Percentiles rank a stretch among this genome's conserved stretches.
Conservation (phyloP, 2,888 invertebrate species). For the Venusia cambrica region DNA sequence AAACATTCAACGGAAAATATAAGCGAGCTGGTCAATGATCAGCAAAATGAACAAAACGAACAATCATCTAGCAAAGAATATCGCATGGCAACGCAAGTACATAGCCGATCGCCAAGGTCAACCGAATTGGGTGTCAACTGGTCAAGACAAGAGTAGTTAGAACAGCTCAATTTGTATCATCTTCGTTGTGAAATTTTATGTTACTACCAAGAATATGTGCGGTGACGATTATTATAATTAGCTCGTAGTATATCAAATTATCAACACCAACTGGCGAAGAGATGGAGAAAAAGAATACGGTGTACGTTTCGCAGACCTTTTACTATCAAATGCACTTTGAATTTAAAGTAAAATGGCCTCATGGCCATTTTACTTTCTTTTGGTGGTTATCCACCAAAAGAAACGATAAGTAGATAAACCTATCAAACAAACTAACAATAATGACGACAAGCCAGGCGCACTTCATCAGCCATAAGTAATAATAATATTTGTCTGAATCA, state of each 20-base stretch:
- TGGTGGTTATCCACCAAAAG: no score
- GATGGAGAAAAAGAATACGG: neutral
- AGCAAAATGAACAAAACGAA: slow-evolving; percentile 30
- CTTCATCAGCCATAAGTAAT: slow-evolving; percentile 25
- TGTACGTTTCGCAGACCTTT: no score
- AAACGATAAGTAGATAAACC: slow-evolving; percentile 2
- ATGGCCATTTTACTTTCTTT: no score
- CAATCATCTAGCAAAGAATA: slow-evolving; percentile 29
- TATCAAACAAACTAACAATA: slow-evolving; percentile 1
- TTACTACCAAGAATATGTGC: neutral
- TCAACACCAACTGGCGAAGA: neutral
- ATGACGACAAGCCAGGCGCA: slow-evolving; percentile 17
- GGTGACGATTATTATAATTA: neutral
- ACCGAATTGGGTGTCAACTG: slow-evolving; percentile 33
- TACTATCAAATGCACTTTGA: no score
- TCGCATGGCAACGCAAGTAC: slow-evolving; percentile 38
- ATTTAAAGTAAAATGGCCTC: no score
- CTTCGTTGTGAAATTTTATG: slow-evolving; percentile 6
- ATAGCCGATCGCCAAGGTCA: slow-evolving; percentile 42
- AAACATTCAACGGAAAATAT: slow-evolving; percentile 19
- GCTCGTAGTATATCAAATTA: neutral
- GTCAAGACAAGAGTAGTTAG: slow-evolving; percentile 11
- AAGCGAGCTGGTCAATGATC: slow-evolving; percentile 22
- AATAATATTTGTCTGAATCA: slow-evolving; percentile 49
- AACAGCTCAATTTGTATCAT: slow-evolving; percentile 13